Evolutionary conservation across 2,113 vertebrate genomes (phyloP).

Genomic region (Trogon surrucura): DNA sequence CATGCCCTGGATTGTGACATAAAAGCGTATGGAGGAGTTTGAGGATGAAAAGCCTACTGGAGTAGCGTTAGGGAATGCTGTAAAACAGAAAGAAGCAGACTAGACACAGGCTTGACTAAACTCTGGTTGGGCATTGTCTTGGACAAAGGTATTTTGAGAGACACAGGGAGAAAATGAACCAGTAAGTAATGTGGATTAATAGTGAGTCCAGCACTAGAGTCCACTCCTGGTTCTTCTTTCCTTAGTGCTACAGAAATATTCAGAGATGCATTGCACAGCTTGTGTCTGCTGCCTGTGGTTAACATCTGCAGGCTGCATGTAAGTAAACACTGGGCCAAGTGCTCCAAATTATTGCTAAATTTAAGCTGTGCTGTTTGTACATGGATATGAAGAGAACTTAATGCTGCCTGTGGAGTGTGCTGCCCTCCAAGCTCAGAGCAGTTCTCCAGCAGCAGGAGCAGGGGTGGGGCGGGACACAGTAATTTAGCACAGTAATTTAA

Average conservation of each 20-base stretch:
- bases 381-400: background rate
- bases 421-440: background rate
- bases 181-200: background rate
- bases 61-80: background rate
- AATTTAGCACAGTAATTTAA: too few species aligned
- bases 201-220: background rate
- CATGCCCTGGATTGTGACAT: background rate
- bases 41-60: background rate
- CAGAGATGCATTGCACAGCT: background rate
- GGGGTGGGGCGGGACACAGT: background rate
- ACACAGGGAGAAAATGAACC: background rate
- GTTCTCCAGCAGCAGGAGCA: background rate
- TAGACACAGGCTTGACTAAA: background rate
- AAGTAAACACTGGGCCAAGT: background rate
- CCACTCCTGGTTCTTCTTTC: background rate
- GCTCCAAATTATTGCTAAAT: background rate
- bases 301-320: background rate
- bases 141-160: background rate
- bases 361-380: background rate
- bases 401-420: accelerated
- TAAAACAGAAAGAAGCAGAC: background rate
- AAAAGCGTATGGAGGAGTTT: background rate
- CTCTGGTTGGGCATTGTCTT: background rate
- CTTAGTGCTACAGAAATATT: background rate
- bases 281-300: background rate